phyloP scores from a whole-genome alignment of 2,888 invertebrate species.

The Oasisia sp. region DNA sequence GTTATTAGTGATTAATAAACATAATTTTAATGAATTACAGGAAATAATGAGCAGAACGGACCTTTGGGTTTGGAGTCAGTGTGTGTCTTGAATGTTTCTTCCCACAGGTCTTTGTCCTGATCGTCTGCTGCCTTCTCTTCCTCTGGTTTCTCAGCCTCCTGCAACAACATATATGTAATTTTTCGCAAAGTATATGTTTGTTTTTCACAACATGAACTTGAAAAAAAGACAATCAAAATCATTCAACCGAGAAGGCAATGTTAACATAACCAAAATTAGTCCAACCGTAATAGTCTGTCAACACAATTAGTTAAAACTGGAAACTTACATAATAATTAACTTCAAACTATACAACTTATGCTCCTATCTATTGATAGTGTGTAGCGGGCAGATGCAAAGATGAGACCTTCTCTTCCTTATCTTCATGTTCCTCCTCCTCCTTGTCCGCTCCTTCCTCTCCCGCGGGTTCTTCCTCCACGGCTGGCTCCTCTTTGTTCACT shows the following conservation, averaged over 20 bases:
- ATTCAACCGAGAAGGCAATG: not conserved
- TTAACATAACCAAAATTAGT: not conserved
- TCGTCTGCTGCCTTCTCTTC: constrained; percentile 58
- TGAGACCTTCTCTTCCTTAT: constrained; percentile 26
- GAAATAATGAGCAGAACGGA: constrained; percentile 37
- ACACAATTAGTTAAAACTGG: not conserved
- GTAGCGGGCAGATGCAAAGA: not conserved
- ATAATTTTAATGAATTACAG: no score
- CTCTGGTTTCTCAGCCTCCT: not conserved
- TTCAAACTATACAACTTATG: not conserved
- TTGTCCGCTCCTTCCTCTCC: constrained; percentile 42
- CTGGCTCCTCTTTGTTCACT: constrained; percentile 31
- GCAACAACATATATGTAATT: no score
- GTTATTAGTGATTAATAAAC: no score
- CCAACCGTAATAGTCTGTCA: not conserved
- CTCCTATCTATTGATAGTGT: not conserved
- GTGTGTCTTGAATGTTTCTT: constrained; percentile 92
- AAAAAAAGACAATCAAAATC: no score
- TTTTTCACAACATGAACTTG: no score
- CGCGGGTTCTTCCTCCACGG: not conserved
- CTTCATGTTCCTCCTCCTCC: constrained; percentile 39
- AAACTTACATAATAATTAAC: not conserved
- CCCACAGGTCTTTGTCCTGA: constrained; percentile 60
- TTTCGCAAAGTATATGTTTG: no score
- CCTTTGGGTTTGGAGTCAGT: constrained; percentile 92